Percentiles rank a stretch among this genome's conserved stretches.
phyloP scores from a whole-genome alignment of 2,888 invertebrate genomes.

The Calliscelio sp. region DNA sequence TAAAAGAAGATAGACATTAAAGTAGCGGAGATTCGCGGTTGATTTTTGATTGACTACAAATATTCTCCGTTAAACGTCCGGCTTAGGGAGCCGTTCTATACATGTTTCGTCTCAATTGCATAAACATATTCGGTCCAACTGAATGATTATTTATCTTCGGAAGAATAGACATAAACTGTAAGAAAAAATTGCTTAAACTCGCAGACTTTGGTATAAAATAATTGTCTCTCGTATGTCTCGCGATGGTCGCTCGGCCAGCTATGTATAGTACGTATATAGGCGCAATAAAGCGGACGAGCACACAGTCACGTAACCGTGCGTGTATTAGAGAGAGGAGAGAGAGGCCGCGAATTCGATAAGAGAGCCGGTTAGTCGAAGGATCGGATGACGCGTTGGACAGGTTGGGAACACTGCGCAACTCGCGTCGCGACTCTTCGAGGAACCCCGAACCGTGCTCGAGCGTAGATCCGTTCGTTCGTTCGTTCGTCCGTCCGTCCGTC shows the following conservation, averaged over 20 bases:
- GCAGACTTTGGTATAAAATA: slow-evolving; percentile 47
- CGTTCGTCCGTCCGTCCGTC: too few relatives aligned
- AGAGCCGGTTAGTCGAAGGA: slow-evolving; percentile 75
- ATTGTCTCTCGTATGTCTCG: slow-evolving; percentile 42
- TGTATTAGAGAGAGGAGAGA: slow-evolving; percentile 62
- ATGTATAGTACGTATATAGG: slow-evolving; percentile 34
- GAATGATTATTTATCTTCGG: too few relatives aligned
- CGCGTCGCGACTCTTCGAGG: slow-evolving; percentile 66
- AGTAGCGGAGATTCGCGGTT: too few relatives aligned
- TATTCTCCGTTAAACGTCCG: too few relatives aligned
- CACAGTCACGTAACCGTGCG: slow-evolving; percentile 28
- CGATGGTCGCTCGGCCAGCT: slow-evolving; percentile 42
- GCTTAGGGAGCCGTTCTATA: too few relatives aligned
- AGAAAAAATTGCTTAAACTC: not conserved
- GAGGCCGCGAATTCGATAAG: slow-evolving; percentile 81
- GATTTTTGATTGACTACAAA: too few relatives aligned
- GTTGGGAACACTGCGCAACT: slow-evolving; percentile 73
- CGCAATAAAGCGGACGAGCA: slow-evolving; percentile 50
- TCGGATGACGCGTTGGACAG: slow-evolving; percentile 76
- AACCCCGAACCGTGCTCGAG: slow-evolving; percentile 69
- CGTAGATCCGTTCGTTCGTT: slow-evolving; percentile 62
- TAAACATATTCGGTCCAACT: too few relatives aligned
- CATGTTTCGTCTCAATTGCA: too few relatives aligned
- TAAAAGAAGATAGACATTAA: too few relatives aligned
- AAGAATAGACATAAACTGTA: not conserved